These are phyloP conservation scores for Synanthedon formicaeformis DNA, from an alignment of 2,888 invertebrate genomes.

Conservation along the genomic window DNA sequence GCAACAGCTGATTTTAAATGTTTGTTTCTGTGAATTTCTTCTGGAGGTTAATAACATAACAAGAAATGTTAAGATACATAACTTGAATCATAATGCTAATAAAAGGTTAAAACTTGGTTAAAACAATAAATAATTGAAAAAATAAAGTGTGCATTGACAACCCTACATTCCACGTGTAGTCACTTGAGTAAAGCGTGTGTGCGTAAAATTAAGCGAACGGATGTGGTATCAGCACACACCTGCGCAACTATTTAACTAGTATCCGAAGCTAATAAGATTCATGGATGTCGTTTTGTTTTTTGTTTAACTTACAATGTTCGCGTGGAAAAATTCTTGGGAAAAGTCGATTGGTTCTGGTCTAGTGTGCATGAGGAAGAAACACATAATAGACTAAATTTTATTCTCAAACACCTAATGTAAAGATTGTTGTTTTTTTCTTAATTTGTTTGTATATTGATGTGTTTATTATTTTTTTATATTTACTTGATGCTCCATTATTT, in stretches of 20 bases:
- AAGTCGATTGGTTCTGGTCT: conserved; percentile 4
- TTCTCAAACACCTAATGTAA: not conserved
- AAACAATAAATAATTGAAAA: no score
- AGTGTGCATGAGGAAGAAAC: not conserved
- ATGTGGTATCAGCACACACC: conserved; percentile 33
- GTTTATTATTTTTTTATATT: no score
- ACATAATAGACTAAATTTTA: not conserved
- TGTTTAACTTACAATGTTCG: conserved; percentile 2
- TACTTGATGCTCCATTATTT: no score
- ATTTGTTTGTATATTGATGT: no score
- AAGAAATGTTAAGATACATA: no score
- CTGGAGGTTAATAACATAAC: no score
- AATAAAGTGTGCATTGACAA: not conserved
- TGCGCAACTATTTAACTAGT: conserved; percentile 13
- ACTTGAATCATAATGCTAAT: no score
- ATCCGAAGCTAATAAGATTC: conserved; percentile 4
- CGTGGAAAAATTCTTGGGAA: conserved; percentile 12
- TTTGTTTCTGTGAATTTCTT: no score
- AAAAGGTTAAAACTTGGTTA: no score
- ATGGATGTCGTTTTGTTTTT: conserved; percentile 6
- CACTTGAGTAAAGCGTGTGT: conserved; percentile 11
- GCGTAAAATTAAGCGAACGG: conserved; percentile 29
- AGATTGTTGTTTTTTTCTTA: no score
- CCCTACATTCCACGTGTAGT: not conserved
- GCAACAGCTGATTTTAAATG: no score